Base-by-base conservation (phyloP, 1,140 invertebrate genomes). In the Coenobita brevimanus region DNA sequence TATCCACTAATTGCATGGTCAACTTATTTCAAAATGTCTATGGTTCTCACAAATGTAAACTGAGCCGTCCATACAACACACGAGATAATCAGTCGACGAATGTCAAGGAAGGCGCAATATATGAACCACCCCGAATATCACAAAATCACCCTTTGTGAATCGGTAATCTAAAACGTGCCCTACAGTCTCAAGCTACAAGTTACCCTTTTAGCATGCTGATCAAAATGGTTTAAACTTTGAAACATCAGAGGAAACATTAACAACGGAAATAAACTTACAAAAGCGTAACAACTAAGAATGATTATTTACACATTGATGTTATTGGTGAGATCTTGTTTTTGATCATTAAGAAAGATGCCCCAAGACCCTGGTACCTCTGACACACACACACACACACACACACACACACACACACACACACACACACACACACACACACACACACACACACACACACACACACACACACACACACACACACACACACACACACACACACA, bases 261-360 rank as follows among this genome's bases (percentile, higher is more conserved):
- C 78, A 81, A 81, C 54, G 54, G 78, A 81, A 81, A 81, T 43
- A 17, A 81, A 81, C 36, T n/a, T 62, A 36, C 8, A 60, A 64
- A 81, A 30, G 57, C 38, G 60, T 64, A 81, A 81, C 60, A 81
- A 64, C 10, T 62, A 81, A 62, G 60, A 64, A 81, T 62, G 60
- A 8, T n/a, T 81, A 81, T 81, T 62, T 81, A 81, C 78, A 81
- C 8, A 27, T 54, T 60, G 78, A 43, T 81, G 57, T 62, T 81
- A 81, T 36, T 60, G 43, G 43, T 81, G 78, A 81, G 78, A 81
- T 81, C 78, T 81, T 50, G 46, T 50, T 50, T 81, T 81, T 81
- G 78, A 81, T 81, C 78, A 41, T 81, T 81, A 81, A 81, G 60
- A 41, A 36, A 41, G 60, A 54, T 64, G 78, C 78, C 57, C 78